These are phyloP conservation scores for Sarotherodon lohbergeri DNA, from an alignment of 2,113 vertebrate genomes.

Conservation along the genomic window DNA sequence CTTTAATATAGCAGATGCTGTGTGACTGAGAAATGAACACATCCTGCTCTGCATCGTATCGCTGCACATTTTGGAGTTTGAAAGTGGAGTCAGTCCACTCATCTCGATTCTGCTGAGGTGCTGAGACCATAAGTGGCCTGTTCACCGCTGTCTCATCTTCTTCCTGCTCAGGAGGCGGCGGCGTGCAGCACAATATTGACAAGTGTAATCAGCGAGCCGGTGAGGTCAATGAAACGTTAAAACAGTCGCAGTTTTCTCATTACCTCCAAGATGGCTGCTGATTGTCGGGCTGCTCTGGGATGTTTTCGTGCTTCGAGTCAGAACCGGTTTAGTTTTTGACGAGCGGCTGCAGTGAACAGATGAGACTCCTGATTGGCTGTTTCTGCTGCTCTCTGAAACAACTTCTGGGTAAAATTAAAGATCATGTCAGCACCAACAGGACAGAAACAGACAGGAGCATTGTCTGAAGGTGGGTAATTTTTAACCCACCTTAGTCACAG, in stretches of 20 bases:
- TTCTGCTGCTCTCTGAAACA: neutral
- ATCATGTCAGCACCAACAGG: neutral
- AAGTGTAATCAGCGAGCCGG: neutral
- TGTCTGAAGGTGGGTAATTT: neutral
- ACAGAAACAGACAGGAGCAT: neutral
- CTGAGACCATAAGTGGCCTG: neutral
- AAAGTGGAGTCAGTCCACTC: neutral
- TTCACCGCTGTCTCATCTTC: neutral
- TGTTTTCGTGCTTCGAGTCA: neutral
- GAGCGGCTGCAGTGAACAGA: neutral
- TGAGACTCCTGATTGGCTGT: neutral
- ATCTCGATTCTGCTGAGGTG: neutral
- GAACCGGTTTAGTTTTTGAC: neutral
- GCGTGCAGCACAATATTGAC: neutral
- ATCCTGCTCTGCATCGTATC: neutral
- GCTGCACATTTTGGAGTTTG: neutral
- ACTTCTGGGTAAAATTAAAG: neutral
- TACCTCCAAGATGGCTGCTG: neutral
- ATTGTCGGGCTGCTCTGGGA: neutral
- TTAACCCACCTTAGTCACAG: too few relatives aligned
- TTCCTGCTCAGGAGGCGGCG: neutral
- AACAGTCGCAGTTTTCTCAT: neutral
- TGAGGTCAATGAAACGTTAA: constrained; percentile 4
- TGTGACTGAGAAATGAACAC: neutral
- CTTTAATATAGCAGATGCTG: neutral